These are phyloP conservation scores for Xiphophorus maculatus DNA, from an alignment of 2,113 vertebrate genomes.

Conservation along the genomic window DNA sequence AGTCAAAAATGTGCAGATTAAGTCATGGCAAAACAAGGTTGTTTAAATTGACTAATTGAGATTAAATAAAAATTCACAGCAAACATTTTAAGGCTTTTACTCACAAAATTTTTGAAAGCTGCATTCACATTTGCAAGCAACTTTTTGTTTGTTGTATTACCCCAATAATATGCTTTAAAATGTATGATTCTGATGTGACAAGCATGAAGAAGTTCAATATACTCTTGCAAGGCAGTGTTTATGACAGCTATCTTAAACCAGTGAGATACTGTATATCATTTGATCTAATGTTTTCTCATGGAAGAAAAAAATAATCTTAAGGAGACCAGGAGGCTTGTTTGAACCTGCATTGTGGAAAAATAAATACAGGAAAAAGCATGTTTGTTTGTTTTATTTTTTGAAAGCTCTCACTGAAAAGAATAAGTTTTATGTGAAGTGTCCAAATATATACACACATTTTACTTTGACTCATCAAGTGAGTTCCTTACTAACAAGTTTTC, in stretches of 20 bases:
- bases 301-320: neutral
- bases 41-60: too few species aligned
- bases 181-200: neutral
- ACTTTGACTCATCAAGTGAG: conserved; percentile 24
- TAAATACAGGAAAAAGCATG: conserved; percentile 46
- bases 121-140: neutral
- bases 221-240: neutral
- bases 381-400: neutral
- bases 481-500: conserved; percentile 28
- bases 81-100: neutral
- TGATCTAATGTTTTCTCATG: neutral
- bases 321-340: conserved; percentile 40
- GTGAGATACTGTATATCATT: neutral
- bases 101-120: too few species aligned
- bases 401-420: conserved; percentile 66
- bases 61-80: neutral
- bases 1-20: neutral
- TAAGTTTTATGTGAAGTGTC: conserved; percentile 48
- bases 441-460: conserved; percentile 65
- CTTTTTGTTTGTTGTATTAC: neutral
- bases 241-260: neutral
- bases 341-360: conserved; percentile 43
- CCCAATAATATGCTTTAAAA: neutral
- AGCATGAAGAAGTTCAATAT: too few species aligned
- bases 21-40: too few species aligned